Conservation (phyloP, 2,113 vertebrate species). For the Callipepla squamata region DNA sequence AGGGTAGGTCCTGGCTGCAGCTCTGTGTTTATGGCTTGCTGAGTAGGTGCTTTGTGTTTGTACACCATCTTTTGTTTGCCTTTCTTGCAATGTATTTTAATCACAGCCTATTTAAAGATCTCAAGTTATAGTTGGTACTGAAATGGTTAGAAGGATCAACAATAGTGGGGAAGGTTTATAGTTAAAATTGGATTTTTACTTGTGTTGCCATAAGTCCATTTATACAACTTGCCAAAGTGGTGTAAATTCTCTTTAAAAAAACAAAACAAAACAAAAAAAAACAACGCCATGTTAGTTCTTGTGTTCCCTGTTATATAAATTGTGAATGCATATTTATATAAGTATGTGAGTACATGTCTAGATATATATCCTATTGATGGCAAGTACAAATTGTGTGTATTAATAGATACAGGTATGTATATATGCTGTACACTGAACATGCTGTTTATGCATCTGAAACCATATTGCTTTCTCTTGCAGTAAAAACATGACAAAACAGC, state of each 20-base stretch:
- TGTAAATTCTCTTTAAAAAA: too few relatives aligned
- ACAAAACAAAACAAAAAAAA: too few relatives aligned
- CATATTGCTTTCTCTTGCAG: not conserved
- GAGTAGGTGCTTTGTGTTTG: not conserved
- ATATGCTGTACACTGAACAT: not conserved
- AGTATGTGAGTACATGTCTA: not conserved
- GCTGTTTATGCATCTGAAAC: not conserved
- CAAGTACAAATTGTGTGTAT: not conserved
- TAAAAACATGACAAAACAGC: not conserved
- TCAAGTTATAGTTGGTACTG: constrained; percentile 1
- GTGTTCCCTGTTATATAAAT: not conserved
- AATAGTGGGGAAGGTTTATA: not conserved
- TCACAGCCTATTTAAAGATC: not conserved
- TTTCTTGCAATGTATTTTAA: constrained; percentile 1
- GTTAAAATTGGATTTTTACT: not conserved
- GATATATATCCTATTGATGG: not conserved
- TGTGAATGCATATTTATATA: not conserved
- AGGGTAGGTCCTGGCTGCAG: not conserved
- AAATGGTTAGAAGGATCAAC: not conserved
- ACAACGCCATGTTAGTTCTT: not conserved
- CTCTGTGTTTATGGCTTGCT: not conserved
- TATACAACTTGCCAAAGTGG: too few relatives aligned
- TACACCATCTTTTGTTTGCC: not conserved
- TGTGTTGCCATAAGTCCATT: not conserved
- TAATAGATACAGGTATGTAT: not conserved